Evolutionary conservation across 2,113 vertebrate species (phyloP).

Genomic region (Laticauda laticaudata): DNA sequence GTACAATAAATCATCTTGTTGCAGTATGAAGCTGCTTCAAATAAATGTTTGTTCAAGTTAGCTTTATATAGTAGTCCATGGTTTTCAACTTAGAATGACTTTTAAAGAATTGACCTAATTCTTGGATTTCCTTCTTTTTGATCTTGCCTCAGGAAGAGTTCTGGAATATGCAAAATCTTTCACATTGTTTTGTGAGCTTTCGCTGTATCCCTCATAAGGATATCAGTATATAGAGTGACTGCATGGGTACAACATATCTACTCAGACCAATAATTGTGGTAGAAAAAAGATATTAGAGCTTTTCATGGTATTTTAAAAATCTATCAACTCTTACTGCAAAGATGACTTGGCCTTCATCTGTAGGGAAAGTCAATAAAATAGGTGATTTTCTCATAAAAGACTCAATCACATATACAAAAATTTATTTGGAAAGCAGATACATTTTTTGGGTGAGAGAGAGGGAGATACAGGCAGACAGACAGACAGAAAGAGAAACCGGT

Average conservation of each 20-base stretch:
- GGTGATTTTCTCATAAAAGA: not conserved
- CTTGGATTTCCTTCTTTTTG: not conserved
- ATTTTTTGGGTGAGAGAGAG: not conserved
- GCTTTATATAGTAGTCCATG: not conserved
- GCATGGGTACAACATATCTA: not conserved
- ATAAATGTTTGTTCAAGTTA: not conserved
- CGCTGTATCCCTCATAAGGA: not conserved
- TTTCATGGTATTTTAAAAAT: not conserved
- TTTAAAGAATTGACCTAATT: not conserved
- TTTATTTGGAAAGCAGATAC: not conserved
- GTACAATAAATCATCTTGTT: not conserved
- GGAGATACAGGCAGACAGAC: conserved; percentile 14
- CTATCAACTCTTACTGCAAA: not conserved
- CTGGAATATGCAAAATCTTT: not conserved
- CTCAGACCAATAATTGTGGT: not conserved
- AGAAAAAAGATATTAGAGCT: not conserved
- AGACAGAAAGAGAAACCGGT: conserved; percentile 12
- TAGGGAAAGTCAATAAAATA: not conserved
- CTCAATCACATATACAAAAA: not conserved
- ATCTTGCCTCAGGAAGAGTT: not conserved
- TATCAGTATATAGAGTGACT: not conserved
- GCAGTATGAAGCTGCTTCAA: not conserved
- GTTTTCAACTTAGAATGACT: not conserved
- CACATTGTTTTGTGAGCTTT: not conserved
- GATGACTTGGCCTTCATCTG: not conserved